phyloP scores from a whole-genome alignment of 2,888 invertebrate species.

The Physocephala rufipes region DNA sequence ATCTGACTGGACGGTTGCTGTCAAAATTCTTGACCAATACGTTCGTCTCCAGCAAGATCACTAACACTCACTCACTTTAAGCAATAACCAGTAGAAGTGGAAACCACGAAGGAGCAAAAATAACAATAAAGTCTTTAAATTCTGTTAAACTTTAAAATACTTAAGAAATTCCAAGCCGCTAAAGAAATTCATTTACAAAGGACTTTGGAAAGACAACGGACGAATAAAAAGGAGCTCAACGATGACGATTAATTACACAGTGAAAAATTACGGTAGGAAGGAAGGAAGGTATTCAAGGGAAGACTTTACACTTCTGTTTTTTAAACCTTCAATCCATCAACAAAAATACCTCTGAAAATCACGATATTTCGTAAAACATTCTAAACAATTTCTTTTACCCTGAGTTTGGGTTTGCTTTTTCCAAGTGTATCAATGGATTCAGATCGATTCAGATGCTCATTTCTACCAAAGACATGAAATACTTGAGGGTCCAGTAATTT shows the following conservation, averaged over 20 bases:
- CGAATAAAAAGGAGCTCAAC: conserved; percentile 1
- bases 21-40: conserved; percentile 16
- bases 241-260: neutral
- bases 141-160: conserved; percentile 22
- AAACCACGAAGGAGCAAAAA: neutral
- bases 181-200: conserved; percentile 29
- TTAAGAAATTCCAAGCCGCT: conserved; percentile 24
- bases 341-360: no score
- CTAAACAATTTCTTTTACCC: no score
- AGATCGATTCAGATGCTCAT: neutral
- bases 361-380: no score
- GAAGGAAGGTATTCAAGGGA: neutral
- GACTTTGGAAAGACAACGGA: conserved; percentile 14
- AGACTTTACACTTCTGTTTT: neutral
- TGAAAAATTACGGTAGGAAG: neutral
- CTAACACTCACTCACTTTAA: conserved; percentile 1
- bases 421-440: neutral
- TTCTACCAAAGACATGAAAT: neutral
- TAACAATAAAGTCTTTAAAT: conserved; percentile 12
- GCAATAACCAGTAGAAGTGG: conserved; percentile 1
- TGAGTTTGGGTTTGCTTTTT: no score
- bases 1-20: conserved; percentile 24
- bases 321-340: no score
- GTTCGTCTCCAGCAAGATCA: conserved; percentile 21
- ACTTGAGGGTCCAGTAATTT: conserved; percentile 23